Evolutionary conservation across 2,113 vertebrate genomes (phyloP).

Genomic region (Platichthys flesus): DNA sequence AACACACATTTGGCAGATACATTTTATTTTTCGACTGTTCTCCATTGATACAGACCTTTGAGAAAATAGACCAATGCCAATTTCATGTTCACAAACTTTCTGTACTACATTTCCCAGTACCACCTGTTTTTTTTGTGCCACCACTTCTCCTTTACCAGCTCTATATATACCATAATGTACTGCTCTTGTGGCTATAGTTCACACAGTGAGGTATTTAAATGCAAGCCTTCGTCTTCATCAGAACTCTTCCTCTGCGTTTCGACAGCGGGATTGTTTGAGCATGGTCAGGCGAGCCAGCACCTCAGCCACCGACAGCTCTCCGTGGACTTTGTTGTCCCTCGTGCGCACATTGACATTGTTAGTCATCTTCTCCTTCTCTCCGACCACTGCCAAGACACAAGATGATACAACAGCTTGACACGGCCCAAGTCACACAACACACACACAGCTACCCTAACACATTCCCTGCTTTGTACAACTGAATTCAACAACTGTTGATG

Average conservation of each 20-base stretch:
- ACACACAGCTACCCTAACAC: constrained; percentile 61
- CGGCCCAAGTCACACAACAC: constrained; percentile 31
- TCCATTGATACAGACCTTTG: constrained; percentile 1
- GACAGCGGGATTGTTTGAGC: constrained; percentile 82
- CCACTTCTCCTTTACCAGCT: constrained; percentile 1
- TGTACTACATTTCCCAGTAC: constrained; percentile 19
- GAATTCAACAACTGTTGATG: constrained; percentile 43
- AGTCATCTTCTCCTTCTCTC: constrained; percentile 92
- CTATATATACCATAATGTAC: background rate
- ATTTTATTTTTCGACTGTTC: constrained; percentile 34
- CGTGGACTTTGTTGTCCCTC: constrained; percentile 94
- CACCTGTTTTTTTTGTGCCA: constrained; percentile 5
- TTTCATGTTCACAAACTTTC: constrained; percentile 31
- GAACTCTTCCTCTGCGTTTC: constrained; percentile 91
- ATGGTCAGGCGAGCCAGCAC: constrained; percentile 87
- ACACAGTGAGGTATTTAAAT: constrained; percentile 9
- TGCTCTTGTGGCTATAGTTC: background rate
- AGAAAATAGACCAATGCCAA: constrained; percentile 19
- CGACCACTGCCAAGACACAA: constrained; percentile 88
- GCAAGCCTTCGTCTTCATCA: constrained; percentile 64
- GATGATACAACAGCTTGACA: constrained; percentile 54
- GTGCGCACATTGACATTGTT: constrained; percentile 90
- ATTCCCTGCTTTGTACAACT: background rate
- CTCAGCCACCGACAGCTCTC: constrained; percentile 85
- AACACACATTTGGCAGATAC: background rate